Conservation (phyloP, 2,113 vertebrate species). For the Ibidorhyncha struthersii region DNA sequence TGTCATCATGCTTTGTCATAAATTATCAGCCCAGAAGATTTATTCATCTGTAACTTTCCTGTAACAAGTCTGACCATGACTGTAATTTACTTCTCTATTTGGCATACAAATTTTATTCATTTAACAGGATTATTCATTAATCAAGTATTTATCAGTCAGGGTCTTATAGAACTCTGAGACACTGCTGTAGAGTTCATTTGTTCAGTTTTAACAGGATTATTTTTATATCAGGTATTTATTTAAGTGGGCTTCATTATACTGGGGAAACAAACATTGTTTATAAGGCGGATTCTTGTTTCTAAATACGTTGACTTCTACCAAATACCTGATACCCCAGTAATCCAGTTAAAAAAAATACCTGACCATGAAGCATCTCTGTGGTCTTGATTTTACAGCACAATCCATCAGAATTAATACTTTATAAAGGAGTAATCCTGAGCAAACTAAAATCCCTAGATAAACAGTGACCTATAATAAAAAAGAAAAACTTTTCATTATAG, state of each 20-base stretch:
- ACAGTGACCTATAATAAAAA: conserved; percentile 52
- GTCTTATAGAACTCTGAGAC: conserved; percentile 42
- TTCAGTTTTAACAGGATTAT: conserved; percentile 71
- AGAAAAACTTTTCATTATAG: conserved; percentile 19
- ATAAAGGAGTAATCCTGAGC: conserved; percentile 72
- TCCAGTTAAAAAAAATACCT: conserved; percentile 69
- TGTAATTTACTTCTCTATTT: conserved; percentile 63
- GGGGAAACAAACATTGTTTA: conserved; percentile 53
- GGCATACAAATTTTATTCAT: conserved; percentile 61
- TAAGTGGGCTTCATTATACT: conserved; percentile 67
- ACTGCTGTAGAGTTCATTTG: conserved; percentile 54
- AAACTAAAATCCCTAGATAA: conserved; percentile 71
- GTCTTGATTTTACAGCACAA: conserved; percentile 59
- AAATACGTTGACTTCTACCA: conserved; percentile 66
- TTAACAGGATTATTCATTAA: conserved; percentile 76
- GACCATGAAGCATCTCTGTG: conserved; percentile 36
- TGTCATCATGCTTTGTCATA: conserved; percentile 54
- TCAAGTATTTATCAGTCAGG: conserved; percentile 69
- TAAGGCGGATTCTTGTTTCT: conserved; percentile 60
- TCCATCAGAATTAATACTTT: conserved; percentile 68
- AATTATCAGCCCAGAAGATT: conserved; percentile 72
- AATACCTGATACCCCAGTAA: conserved; percentile 69
- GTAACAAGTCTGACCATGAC: conserved; percentile 64
- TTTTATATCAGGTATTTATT: conserved; percentile 73
- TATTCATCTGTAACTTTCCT: conserved; percentile 62